phyloP scores from a whole-genome alignment of 92 coral and sea anemone species.

The Paramuricea clavata region DNA sequence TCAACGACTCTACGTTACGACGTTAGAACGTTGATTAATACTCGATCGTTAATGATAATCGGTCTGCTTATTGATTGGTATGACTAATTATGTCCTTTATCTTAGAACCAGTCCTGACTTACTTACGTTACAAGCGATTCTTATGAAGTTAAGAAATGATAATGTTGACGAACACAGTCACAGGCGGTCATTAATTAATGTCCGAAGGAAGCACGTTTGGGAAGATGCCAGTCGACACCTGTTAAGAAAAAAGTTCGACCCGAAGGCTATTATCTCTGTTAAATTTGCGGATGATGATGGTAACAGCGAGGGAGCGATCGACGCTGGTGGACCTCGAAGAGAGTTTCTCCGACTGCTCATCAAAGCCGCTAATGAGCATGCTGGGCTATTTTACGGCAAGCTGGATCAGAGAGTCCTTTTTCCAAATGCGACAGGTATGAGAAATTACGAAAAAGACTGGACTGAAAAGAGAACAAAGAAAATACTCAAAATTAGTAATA shows the following conservation, averaged over 20 bases:
- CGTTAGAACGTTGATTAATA: background rate
- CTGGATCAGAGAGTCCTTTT: slow-evolving; percentile 45
- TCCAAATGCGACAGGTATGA: slow-evolving; percentile 62
- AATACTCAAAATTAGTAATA: background rate
- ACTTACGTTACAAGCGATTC: background rate
- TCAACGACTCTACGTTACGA: background rate
- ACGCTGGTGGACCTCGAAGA: slow-evolving; percentile 68
- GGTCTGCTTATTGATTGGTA: background rate
- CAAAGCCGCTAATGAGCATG: slow-evolving; percentile 71
- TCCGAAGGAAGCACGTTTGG: slow-evolving; percentile 48
- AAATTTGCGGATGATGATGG: slow-evolving; percentile 66
- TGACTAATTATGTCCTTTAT: background rate
- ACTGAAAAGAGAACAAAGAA: background rate
- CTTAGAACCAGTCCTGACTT: background rate
- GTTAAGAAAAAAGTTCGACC: slow-evolving; percentile 58
- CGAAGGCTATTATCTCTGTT: slow-evolving; percentile 57
- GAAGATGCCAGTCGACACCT: slow-evolving; percentile 54
- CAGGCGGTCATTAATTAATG: slow-evolving; percentile 38
- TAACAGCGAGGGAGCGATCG: slow-evolving; percentile 66
- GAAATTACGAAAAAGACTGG: background rate
- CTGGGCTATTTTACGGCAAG: slow-evolving; percentile 57
- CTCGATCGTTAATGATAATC: background rate
- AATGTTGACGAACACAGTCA: background rate
- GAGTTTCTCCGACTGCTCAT: slow-evolving; percentile 64
- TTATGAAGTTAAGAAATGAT: background rate